Percentiles rank a stretch among this genome's conserved stretches.
Conservation (phyloP, 2,888 invertebrate genomes). For the Drosophila helvetica region DNA sequence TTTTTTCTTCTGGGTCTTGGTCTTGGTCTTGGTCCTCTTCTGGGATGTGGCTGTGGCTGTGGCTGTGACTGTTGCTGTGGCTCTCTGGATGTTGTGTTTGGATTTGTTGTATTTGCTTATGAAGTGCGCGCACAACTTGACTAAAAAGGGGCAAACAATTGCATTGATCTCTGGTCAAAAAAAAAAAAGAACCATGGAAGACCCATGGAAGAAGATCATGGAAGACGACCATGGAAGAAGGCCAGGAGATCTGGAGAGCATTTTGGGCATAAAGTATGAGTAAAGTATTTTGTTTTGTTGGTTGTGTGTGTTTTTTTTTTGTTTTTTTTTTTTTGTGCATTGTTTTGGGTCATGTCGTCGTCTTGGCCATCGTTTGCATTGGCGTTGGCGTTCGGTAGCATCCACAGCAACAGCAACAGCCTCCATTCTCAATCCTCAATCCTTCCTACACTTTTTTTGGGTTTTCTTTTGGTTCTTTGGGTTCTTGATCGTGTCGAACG, state of each 20-base stretch:
- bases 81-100: constrained; percentile 49
- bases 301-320: constrained; percentile 24
- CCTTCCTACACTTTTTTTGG: constrained; percentile 56
- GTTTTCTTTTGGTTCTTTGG: constrained; percentile 66
- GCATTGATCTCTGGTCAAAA: constrained; percentile 74
- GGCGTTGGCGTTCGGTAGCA: constrained; percentile 71
- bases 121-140: constrained; percentile 80
- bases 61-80: constrained; percentile 4
- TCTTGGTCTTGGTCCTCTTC: background rate
- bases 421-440: constrained; percentile 23
- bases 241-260: constrained; percentile 29
- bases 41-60: constrained; percentile 9
- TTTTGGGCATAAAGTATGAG: constrained; percentile 79
- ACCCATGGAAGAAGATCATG: constrained; percentile 1
- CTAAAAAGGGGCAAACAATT: constrained; percentile 83
- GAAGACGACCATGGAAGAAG: background rate
- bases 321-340: constrained; percentile 60
- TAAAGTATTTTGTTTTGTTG: constrained; percentile 69
- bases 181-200: background rate
- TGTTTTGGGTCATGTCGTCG: constrained; percentile 79
- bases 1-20: constrained; percentile 11
- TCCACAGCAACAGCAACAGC: constrained; percentile 35
- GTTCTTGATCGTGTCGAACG: constrained; percentile 83
- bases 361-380: constrained; percentile 50
- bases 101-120: constrained; percentile 76